Evolutionary conservation across 2,888 invertebrate genomes (phyloP).

Genomic region (Crematogaster levior): DNA sequence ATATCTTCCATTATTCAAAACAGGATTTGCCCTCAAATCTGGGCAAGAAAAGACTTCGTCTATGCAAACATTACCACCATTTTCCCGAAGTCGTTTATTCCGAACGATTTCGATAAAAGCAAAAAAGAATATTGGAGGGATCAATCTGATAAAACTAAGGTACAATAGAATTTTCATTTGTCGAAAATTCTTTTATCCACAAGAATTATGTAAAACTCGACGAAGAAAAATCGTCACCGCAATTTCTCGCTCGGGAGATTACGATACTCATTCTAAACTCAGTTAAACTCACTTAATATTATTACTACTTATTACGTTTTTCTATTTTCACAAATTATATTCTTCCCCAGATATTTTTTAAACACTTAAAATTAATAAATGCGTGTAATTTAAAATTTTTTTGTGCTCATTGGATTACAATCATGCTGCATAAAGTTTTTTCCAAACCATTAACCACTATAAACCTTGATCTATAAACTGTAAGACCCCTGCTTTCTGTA

Average conservation of each 20-base stretch:
- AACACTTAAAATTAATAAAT: background rate
- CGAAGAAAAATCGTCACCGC: background rate
- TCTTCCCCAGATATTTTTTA: background rate
- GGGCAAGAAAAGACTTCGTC: conserved; percentile 52
- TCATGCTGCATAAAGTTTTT: conserved; percentile 4
- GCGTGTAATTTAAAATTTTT: conserved; percentile 1
- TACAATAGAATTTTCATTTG: conserved; percentile 33
- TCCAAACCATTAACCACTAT: conserved; percentile 13
- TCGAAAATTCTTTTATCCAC: conserved; percentile 21
- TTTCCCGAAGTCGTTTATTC: conserved; percentile 53
- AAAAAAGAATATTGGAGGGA: conserved; percentile 37
- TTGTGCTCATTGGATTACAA: background rate
- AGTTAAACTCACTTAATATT: conserved; percentile 5
- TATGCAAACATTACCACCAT: conserved; percentile 67
- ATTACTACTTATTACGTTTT: background rate
- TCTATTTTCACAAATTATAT: background rate
- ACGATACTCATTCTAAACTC: background rate
- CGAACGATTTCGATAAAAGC: conserved; percentile 48
- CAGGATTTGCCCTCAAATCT: conserved; percentile 64
- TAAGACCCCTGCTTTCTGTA: conserved; percentile 28
- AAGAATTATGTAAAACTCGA: conserved; percentile 17
- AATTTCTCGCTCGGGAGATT: conserved; percentile 10
- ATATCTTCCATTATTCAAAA: conserved; percentile 69
- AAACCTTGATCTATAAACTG: conserved; percentile 17
- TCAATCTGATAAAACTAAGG: conserved; percentile 19